A percentile compares a stretch with the other conserved stretches of the same genome.
Evolutionary conservation across 2,797 vertebrate species (phyloP).

Genomic region (Anomalospiza imberbis): DNA sequence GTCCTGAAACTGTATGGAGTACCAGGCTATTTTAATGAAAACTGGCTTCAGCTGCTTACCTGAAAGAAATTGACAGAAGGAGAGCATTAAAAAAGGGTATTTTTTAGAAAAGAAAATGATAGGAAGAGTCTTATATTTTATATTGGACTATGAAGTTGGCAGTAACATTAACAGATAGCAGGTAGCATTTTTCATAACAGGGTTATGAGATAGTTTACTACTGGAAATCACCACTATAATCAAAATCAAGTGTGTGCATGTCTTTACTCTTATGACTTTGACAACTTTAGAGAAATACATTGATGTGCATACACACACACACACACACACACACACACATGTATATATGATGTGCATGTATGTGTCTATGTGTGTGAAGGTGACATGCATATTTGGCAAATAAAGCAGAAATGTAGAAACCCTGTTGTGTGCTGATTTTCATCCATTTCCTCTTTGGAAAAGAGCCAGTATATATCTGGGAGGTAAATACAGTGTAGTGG

Average conservation of each 20-base stretch:
- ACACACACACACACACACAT: accelerated
- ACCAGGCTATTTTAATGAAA: neutral
- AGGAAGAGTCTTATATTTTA: neutral
- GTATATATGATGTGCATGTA: neutral
- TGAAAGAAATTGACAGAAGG: constrained; percentile 20
- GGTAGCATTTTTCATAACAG: neutral
- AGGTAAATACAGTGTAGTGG: neutral
- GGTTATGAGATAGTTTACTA: neutral
- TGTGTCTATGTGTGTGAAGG: neutral
- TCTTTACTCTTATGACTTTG: neutral
- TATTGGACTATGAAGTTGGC: neutral
- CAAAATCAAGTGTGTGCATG: neutral
- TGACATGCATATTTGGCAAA: neutral
- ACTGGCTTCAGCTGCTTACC: neutral
- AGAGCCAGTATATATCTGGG: neutral
- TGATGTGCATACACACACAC: accelerated
- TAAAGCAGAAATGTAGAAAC: neutral
- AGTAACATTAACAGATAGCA: neutral
- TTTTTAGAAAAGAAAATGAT: neutral
- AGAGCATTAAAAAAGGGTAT: neutral
- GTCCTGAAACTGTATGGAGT: neutral
- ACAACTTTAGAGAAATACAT: neutral
- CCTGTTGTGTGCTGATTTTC: neutral
- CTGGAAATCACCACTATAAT: neutral
- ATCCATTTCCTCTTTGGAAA: neutral